Base-by-base conservation (phyloP, 2,113 vertebrate genomes). In the Colaptes auratus region DNA sequence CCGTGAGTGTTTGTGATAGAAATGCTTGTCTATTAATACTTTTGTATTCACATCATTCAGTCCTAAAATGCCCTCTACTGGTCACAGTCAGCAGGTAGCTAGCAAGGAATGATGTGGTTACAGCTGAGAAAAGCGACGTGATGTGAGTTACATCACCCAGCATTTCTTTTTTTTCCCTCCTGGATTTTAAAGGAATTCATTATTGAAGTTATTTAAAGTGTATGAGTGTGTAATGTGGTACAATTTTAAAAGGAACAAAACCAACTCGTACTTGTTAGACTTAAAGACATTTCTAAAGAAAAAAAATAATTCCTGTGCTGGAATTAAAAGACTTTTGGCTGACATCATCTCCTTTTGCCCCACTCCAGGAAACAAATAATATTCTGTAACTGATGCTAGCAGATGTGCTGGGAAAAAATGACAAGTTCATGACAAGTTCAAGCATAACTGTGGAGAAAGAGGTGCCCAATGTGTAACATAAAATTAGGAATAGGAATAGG, bases 11-110 rank as follows among this genome's bases (percentile, higher is more conserved):
- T 92, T 71, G 25, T 24, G n/a, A 7, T 13, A 7, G 52, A 59
- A 95, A 44, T 13, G 23, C 30, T 21, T 0, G 5, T 14, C 31
- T 48, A 58, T 28, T 42, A 4, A 13, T 44, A 44, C 6, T 91
- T 92, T 59, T 50, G 10, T 65, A 53, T 69, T 77, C 64, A 30
- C 36, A 73, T 95, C 91, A 70, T 24, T 74, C 73, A 82, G 93
- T 96, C 95, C 90, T 97, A 85, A 86, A 79, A 33, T 93, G 97
- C 97, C 97, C 97, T 97, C 98, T 98, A 12, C 96, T 98, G 98
- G 96, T 77, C 28, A 11, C 19, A 23, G 33, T 19, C 31, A 84
- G 91, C 60, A 93, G 78, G 27, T 72, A 88, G 69, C 8, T 64
- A 83, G 77, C 55, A 50, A 84, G 60, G 44, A 23, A 42, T 18